Evolutionary conservation across 2,797 vertebrate species (phyloP), one percentile per base, ranked within the genome.

Genomic region (Thaleichthys pacificus): DNA sequence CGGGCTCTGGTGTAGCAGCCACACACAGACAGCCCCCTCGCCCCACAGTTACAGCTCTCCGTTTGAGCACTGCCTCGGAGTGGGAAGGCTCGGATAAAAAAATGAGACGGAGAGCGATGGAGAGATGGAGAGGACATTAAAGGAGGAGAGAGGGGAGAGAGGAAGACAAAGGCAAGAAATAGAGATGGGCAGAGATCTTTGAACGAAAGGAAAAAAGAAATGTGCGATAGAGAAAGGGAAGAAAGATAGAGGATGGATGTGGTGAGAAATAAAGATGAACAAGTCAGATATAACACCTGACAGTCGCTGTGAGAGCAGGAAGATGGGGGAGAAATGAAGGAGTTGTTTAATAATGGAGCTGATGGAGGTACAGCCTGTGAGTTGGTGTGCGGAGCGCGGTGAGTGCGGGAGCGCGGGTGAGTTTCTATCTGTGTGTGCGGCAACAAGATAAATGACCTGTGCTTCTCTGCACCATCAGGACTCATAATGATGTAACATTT

Each of bases 111-210:
- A 38, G 28, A 78, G 65, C 30, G 61, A 70, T 1, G 14, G 73
- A 54, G 73, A 54, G 22, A n/a, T 30, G 49, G 47, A 28, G 73
- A 28, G 73, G 68, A 69, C 47, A 72, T 56, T 47, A 74, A 73
- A 66, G 62, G 24, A 28, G 19, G 24, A 28, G 19, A 61, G 61
- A 61, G 28, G 28, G 28, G 5, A 61, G 24, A 61, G 11, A 61
- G 61, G 35, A 63, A 63, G 61, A 35, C 61, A 32, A 63, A 35
- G 28, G 28, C 4, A 63, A 11, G 12, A 4, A 30, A 30, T 30
- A 30, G 28, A 30, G 26, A 28, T 28, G 26, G 26, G 26, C 26
- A 62, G 61, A 62, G 15, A 19, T 17, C 19, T 15, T 63, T 15
- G 7, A 62, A n/a, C 26, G 14, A 19, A 30, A 63, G 61, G 4